phyloP scores from a whole-genome alignment of 1,140 invertebrate genomes.

The Marisa cornuarietis region DNA sequence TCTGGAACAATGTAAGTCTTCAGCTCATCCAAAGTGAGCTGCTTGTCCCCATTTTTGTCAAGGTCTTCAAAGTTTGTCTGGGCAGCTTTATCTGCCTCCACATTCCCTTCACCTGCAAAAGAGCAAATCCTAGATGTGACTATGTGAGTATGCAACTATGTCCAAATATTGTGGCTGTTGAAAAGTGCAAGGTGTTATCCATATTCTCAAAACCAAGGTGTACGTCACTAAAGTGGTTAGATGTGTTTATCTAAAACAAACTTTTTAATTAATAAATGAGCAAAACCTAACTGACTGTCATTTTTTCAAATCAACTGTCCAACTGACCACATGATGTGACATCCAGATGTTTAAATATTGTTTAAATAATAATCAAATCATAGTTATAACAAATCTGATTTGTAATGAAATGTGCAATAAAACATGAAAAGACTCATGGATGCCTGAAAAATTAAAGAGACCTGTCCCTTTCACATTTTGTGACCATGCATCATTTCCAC shows the following conservation, averaged over 20 bases:
- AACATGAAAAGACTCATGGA: not conserved
- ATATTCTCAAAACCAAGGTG: not conserved
- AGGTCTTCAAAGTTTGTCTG: slow-evolving; percentile 93
- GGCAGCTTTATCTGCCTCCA: slow-evolving; percentile 84
- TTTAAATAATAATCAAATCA: too few relatives aligned
- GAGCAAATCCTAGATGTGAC: slow-evolving; percentile 17
- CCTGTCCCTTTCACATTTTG: too few relatives aligned
- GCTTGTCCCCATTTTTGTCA: slow-evolving; percentile 88
- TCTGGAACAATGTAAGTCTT: slow-evolving; percentile 91
- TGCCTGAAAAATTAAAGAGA: not conserved
- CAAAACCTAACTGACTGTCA: too few relatives aligned
- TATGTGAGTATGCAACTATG: not conserved
- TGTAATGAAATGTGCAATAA: not conserved
- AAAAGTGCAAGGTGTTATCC: too few relatives aligned
- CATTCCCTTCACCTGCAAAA: slow-evolving; percentile 74
- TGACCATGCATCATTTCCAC: too few relatives aligned
- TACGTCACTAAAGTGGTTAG: not conserved
- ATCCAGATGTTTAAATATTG: too few relatives aligned
- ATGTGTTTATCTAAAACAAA: too few relatives aligned
- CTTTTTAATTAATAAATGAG: too few relatives aligned
- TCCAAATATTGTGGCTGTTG: not conserved
- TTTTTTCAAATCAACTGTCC: too few relatives aligned
- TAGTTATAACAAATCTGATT: too few relatives aligned
- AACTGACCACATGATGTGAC: too few relatives aligned
- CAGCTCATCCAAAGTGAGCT: slow-evolving; percentile 82